A percentile compares a stretch with the other conserved stretches of the same genome.
These are phyloP conservation scores for Lasaia peninsularis DNA, from an alignment of 1,140 invertebrate species.

Conservation along the genomic window DNA sequence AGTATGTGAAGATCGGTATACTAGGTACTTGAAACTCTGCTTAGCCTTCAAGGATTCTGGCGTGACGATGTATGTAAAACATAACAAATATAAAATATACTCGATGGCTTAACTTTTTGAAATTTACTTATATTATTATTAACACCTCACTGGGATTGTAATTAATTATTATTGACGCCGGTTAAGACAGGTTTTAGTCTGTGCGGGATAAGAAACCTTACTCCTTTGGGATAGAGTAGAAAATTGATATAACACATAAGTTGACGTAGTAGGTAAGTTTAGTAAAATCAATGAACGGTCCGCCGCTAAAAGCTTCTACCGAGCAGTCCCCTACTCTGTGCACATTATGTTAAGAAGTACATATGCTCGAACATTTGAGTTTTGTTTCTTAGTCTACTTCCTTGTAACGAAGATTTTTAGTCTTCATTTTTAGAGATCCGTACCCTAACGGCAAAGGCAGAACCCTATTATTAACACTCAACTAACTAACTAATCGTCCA, in stretches of 20 bases:
- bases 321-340: constrained; percentile 1
- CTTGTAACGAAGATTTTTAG: background rate
- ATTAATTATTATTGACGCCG: constrained; percentile 6
- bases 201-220: background rate
- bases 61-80: too few relatives aligned
- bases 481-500: too few relatives aligned
- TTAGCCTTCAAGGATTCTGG: too few relatives aligned
- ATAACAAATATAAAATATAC: background rate
- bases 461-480: too few relatives aligned
- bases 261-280: constrained; percentile 2
- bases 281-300: constrained; percentile 11
- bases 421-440: too few relatives aligned
- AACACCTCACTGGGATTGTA: constrained; percentile 2
- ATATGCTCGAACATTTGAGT: background rate
- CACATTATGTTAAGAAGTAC: constrained; percentile 5
- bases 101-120: background rate
- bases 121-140: background rate
- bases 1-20: too few relatives aligned
- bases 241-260: too few relatives aligned
- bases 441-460: too few relatives aligned
- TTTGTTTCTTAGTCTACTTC: background rate
- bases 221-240: background rate
- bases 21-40: too few relatives aligned
- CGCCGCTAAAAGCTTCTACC: constrained; percentile 13
- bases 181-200: background rate